phyloP scores from a whole-genome alignment of 2,113 vertebrate species.

The Syngnathoides biaculeatus region DNA sequence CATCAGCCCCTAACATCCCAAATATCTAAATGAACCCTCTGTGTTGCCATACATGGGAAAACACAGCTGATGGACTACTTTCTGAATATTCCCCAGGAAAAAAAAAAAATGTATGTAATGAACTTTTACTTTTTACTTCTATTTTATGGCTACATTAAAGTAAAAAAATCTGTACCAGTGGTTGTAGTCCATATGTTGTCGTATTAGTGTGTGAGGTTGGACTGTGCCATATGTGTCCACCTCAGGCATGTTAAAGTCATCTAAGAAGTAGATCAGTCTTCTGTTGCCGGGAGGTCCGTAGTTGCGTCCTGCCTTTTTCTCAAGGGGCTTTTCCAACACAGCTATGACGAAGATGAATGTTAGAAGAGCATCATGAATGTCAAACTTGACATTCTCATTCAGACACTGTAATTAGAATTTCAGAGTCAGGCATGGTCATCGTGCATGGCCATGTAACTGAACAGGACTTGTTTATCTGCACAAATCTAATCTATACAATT shows the following conservation, averaged over 20 bases:
- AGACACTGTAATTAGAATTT: background rate
- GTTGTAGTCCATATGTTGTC: constrained; percentile 93
- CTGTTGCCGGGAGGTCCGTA: constrained; percentile 85
- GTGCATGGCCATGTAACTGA: too few species aligned
- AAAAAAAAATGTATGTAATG: background rate
- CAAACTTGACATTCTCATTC: background rate
- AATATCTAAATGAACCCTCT: constrained; percentile 22
- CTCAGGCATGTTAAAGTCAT: constrained; percentile 94
- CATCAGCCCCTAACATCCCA: constrained; percentile 13
- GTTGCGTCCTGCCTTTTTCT: constrained; percentile 91
- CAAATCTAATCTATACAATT: too few species aligned
- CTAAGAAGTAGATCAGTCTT: constrained; percentile 88
- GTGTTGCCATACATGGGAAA: background rate
- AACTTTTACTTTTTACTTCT: background rate
- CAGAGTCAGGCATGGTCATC: too few species aligned
- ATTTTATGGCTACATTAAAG: background rate
- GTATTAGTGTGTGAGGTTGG: constrained; percentile 90
- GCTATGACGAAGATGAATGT: constrained; percentile 58
- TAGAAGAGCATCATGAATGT: background rate
- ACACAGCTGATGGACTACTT: background rate
- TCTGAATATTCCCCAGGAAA: background rate
- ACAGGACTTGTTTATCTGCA: too few species aligned
- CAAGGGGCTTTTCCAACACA: constrained; percentile 88
- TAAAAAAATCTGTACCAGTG: constrained; percentile 78
- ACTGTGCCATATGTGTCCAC: constrained; percentile 89